Evolutionary conservation across 1,140 invertebrate genomes (phyloP).

Genomic region (Drosophila kurseongensis): DNA sequence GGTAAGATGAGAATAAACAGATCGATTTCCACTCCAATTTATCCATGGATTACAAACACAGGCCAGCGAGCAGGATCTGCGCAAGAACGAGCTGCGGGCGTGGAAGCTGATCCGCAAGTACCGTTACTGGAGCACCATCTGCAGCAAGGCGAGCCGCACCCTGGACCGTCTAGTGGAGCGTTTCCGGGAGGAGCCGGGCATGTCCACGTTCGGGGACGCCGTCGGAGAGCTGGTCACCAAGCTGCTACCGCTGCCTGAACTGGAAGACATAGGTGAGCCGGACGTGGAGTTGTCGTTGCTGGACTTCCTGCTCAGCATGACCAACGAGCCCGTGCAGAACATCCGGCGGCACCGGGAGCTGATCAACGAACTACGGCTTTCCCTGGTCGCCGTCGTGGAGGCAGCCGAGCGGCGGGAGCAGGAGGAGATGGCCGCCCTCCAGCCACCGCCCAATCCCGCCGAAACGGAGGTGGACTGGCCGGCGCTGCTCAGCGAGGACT

Average conservation of each 20-base stretch:
- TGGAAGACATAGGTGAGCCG: conserved; percentile 42
- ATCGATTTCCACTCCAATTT: too few relatives aligned
- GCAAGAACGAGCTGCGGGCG: conserved; percentile 38
- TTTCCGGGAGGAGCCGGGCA: conserved; percentile 55
- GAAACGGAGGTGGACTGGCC: conserved; percentile 46
- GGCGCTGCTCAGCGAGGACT: conserved; percentile 50
- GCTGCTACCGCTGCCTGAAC: conserved; percentile 48
- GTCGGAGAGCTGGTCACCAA: conserved; percentile 42
- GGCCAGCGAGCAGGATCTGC: conserved; percentile 25
- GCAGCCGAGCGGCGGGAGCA: not conserved
- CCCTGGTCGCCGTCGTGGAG: not conserved
- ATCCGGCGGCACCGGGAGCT: conserved; percentile 39
- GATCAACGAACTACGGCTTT: conserved; percentile 25
- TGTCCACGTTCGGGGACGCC: conserved; percentile 41
- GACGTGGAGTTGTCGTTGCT: conserved; percentile 70
- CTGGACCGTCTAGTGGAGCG: conserved; percentile 65
- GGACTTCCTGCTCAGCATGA: conserved; percentile 65
- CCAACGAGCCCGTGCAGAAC: conserved; percentile 63
- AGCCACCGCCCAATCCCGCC: not conserved
- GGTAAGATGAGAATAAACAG: conserved; percentile 28
- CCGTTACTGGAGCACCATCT: conserved; percentile 49
- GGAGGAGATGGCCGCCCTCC: too few relatives aligned
- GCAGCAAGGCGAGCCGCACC: conserved; percentile 51
- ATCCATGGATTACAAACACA: conserved; percentile 1
- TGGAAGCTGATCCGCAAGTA: conserved; percentile 51